Conservation (phyloP, 2,113 vertebrate genomes). For the Neotoma lepida region DNA sequence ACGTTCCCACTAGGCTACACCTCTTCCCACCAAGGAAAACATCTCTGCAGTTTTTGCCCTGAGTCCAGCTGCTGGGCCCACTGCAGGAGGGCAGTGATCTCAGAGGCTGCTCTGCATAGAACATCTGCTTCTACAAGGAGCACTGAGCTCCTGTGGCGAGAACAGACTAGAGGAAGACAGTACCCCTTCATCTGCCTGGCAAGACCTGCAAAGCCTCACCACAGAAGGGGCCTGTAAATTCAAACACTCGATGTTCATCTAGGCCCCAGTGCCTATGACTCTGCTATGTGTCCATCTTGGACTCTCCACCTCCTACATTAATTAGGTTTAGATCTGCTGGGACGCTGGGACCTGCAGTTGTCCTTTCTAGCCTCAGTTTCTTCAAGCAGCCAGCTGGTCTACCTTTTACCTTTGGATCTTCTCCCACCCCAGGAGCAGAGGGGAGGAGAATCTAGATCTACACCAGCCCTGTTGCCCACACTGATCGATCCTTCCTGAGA, state of each 20-base stretch:
- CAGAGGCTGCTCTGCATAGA: not conserved
- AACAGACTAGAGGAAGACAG: not conserved
- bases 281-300: not conserved
- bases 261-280: not conserved
- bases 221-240: not conserved
- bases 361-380: not conserved
- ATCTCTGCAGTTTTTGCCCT: not conserved
- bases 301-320: not conserved
- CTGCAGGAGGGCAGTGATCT: not conserved
- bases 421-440: not conserved
- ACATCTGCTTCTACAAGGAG: slow-evolving; percentile 55
- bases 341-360: not conserved
- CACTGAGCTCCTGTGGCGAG: not conserved
- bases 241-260: not conserved
- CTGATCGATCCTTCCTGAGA: not conserved
- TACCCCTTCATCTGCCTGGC: not conserved
- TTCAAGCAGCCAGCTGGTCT: not conserved
- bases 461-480: not conserved
- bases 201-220: not conserved
- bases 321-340: not conserved
- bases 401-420: not conserved
- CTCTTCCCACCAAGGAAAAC: slow-evolving; percentile 31
- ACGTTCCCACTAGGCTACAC: not conserved
- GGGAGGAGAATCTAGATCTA: not conserved
- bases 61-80: slow-evolving; percentile 35